Conservation (phyloP, 2,797 vertebrate genomes). For the Periophthalmus magnuspinnatus region DNA sequence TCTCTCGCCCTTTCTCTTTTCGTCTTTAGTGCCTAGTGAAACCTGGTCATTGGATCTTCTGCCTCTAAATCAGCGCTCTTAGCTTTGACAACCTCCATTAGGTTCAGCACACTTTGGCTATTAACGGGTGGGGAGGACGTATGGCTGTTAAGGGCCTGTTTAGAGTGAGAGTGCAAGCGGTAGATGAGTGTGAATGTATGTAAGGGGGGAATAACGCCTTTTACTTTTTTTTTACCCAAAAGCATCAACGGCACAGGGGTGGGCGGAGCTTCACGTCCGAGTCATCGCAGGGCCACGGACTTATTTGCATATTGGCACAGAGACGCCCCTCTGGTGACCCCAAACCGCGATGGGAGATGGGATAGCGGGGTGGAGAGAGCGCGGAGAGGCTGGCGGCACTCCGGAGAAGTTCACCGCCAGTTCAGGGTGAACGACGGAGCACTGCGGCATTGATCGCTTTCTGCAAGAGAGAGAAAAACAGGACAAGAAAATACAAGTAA, state of each 20-base stretch:
- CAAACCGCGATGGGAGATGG: constrained; percentile 58
- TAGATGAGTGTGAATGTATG: constrained; percentile 16
- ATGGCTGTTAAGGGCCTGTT: constrained; percentile 71
- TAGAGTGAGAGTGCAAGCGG: constrained; percentile 34
- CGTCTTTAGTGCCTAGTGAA: constrained; percentile 38
- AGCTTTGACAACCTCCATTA: constrained; percentile 76
- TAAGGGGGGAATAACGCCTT: constrained; percentile 18
- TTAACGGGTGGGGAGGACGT: constrained; percentile 67
- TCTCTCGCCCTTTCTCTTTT: constrained; percentile 27
- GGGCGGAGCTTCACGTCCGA: constrained; percentile 66
- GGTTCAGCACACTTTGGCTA: constrained; percentile 71
- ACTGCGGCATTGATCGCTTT: constrained; percentile 70
- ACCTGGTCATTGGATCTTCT: constrained; percentile 46
- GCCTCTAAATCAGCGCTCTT: constrained; percentile 69
- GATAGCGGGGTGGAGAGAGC: constrained; percentile 53
- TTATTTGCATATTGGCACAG: constrained; percentile 80
- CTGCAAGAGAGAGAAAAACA: constrained; percentile 54
- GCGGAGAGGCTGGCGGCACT: constrained; percentile 59
- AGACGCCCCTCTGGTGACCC: constrained; percentile 74
- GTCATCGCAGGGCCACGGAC: constrained; percentile 70
- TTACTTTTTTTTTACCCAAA: constrained; percentile 11
- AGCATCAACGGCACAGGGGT: constrained; percentile 47
- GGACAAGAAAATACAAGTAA: constrained; percentile 66
- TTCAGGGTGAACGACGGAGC: constrained; percentile 74
- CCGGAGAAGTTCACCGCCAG: constrained; percentile 70